Percentiles rank a stretch among this genome's conserved stretches.
These are phyloP conservation scores for Parochlus steinenii DNA, from an alignment of 2,888 invertebrate species.

Conservation along the genomic window DNA sequence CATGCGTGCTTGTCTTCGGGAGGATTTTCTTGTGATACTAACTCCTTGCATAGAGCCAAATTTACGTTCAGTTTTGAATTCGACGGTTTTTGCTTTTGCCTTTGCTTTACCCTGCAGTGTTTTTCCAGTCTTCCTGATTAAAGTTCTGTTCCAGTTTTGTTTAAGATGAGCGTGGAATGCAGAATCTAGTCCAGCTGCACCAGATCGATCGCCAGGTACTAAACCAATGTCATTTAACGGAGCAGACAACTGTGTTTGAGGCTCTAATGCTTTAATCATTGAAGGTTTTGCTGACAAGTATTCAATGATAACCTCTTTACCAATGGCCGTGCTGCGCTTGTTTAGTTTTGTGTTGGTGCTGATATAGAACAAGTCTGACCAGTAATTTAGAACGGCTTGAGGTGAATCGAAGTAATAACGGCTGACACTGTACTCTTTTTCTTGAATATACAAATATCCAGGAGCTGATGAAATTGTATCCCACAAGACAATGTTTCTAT, in stretches of 20 bases:
- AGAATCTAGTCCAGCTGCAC: slow-evolving; percentile 58
- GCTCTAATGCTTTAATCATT: slow-evolving; percentile 30
- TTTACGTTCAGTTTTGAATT: background rate
- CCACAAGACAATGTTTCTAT: slow-evolving; percentile 38
- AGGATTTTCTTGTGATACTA: no score
- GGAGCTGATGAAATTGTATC: slow-evolving; percentile 47
- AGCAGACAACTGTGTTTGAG: slow-evolving; percentile 32
- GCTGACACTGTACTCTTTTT: slow-evolving; percentile 38
- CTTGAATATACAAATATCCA: slow-evolving; percentile 42
- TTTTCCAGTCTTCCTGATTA: background rate
- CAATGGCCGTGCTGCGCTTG: slow-evolving; percentile 21
- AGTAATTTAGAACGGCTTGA: slow-evolving; percentile 42
- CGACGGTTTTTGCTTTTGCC: background rate
- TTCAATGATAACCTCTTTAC: slow-evolving; percentile 33
- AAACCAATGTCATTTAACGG: slow-evolving; percentile 34
- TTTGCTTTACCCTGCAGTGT: slow-evolving; percentile 6
- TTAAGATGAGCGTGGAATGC: slow-evolving; percentile 46
- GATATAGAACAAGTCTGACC: slow-evolving; percentile 50
- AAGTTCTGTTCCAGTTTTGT: slow-evolving; percentile 44
- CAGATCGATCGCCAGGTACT: slow-evolving; percentile 54
- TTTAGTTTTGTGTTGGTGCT: slow-evolving; percentile 49
- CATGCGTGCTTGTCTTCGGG: no score
- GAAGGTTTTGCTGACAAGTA: slow-evolving; percentile 31
- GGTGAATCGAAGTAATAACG: slow-evolving; percentile 36
- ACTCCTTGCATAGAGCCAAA: background rate